Conservation (phyloP, 2,888 invertebrate species). For the Spisula subtruncata region DNA sequence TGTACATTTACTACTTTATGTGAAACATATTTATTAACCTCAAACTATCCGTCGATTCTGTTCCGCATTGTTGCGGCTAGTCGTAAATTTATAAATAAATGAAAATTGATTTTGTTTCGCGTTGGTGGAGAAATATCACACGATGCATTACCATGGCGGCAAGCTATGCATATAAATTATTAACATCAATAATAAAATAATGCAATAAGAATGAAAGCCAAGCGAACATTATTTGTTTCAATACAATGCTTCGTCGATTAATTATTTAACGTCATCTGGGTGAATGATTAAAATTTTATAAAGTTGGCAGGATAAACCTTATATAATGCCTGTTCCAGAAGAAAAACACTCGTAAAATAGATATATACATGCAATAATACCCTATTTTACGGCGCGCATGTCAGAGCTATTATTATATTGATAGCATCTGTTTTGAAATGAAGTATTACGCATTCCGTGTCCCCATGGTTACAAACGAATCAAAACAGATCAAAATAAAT, state of each 20-base stretch:
- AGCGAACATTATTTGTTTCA: background rate
- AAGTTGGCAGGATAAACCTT: background rate
- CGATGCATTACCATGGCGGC: no score
- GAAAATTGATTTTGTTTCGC: no score
- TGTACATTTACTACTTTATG: no score
- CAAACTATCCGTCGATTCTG: no score
- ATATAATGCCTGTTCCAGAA: background rate
- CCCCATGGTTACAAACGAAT: background rate
- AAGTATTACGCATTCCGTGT: background rate
- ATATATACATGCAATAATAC: background rate
- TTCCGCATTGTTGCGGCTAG: no score
- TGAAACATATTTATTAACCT: no score
- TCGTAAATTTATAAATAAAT: no score
- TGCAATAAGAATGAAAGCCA: no score
- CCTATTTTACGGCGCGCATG: no score
- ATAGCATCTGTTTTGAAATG: background rate
- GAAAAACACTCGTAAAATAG: background rate
- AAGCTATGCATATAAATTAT: no score
- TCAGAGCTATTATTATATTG: background rate
- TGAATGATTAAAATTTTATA: background rate
- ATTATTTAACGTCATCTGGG: background rate
- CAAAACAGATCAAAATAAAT: conserved; percentile 4
- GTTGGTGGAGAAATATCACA: no score
- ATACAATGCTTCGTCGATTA: background rate
- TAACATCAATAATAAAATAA: no score